Base-by-base conservation (phyloP, 2,888 invertebrate genomes). In the Pterostichus niger region DNA sequence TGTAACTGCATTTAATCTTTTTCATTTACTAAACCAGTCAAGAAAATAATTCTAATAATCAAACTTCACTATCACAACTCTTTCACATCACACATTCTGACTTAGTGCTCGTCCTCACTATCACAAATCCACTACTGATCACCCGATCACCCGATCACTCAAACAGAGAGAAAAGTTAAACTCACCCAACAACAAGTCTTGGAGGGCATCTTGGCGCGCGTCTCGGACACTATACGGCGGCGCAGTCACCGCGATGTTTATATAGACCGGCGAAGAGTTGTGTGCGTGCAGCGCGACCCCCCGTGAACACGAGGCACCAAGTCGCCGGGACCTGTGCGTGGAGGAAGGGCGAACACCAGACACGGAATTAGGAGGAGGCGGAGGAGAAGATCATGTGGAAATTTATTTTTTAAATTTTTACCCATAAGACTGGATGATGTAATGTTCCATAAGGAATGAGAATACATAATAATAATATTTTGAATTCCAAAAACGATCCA, bases 211-310 rank as follows among this genome's bases (percentile, higher is more conserved):
- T 64, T 64, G 33, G 31, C 6, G 17, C 64, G 40, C 64, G 64
- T 64, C 64, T 56, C 13, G 11, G 56, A 56, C n/a, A 64, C 40
- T 61, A 64, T 9, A 33, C 40, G 64, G 13, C n/a, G 11, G 64
- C 64, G 64, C 24, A 10, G 35, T 0, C 3, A 33, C 35, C 13
- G 31, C 33, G 9, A 33, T 24, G 35, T 33, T 64, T 64, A 33
- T 64, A 64, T 64, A 64, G 64, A 40, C 33, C 64, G 4, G 15
- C 15, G 40, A 40, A 6, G 40, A 11, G 4, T 54, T 13, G 54
- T 17, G 54, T 54, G 17, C 54, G 54, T 54, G 54, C 54, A 17
- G 54, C 54, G n/a, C 9, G 15, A 17, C 17, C 54, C 15, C 54
- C 54, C 15, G 54, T 54, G 15, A 9, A 7, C 13, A 6, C 11